Conservation (phyloP, 2,888 invertebrate species). For the Calliphora vomitoria region DNA sequence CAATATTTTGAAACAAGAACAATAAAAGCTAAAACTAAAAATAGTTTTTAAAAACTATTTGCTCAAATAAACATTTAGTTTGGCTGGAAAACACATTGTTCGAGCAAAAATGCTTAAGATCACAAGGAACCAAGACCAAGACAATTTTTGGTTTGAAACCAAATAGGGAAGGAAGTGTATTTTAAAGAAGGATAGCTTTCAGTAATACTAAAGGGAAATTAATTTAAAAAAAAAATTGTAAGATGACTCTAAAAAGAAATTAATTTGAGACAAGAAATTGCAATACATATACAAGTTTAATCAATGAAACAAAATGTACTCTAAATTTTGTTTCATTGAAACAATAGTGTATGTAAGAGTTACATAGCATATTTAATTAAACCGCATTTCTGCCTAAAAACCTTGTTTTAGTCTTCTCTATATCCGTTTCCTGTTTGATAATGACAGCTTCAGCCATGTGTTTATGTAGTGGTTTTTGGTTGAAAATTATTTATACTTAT, state of each 20-base stretch:
- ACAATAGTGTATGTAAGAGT: too few species aligned
- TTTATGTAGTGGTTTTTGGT: slow-evolving; percentile 27
- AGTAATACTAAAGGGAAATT: background rate
- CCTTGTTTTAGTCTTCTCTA: background rate
- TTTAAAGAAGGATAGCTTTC: background rate
- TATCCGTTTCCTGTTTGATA: background rate
- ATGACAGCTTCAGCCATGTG: slow-evolving; percentile 16
- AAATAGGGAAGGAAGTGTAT: background rate
- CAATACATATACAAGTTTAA: too few species aligned
- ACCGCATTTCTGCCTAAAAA: background rate
- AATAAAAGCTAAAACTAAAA: slow-evolving; percentile 23
- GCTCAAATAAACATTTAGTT: slow-evolving; percentile 56
- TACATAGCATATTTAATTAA: background rate
- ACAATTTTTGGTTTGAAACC: background rate
- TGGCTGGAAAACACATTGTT: slow-evolving; percentile 21
- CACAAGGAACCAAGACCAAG: slow-evolving; percentile 9
- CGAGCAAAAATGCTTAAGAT: background rate
- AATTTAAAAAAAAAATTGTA: background rate
- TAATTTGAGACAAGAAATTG: too few species aligned
- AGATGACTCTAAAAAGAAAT: background rate
- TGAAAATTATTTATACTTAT: too few species aligned
- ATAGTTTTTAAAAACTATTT: slow-evolving; percentile 62
- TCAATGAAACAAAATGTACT: too few species aligned
- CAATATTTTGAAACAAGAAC: background rate
- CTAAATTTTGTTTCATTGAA: too few species aligned